Evolutionary conservation across 2,113 vertebrate genomes (phyloP), one percentile per base, ranked within the genome.

Genomic region (Archocentrus centrarchus): DNA sequence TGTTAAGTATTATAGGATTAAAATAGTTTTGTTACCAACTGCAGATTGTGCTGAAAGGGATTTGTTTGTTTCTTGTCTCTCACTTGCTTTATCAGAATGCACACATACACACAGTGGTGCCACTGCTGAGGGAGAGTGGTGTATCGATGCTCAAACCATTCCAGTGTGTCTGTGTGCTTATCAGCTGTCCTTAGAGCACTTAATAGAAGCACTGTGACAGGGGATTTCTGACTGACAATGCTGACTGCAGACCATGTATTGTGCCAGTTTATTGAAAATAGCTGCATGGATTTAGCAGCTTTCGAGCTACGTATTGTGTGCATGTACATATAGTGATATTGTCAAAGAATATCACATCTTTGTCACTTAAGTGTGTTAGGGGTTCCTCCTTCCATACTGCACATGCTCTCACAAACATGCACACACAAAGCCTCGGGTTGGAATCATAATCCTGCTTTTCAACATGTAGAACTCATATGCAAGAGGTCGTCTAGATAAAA

Each of bases 1-100:
- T 93, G 90, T 81, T 94, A 41, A 73, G 90, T 68, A 88, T 92
- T 90, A 90, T 66, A 79, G 86, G 86, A 92, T 93, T 91, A 86
- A 91, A 91, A 86, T 82, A 83, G 44, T 81, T 88, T 79, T 91
- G 90, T 84, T 79, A 85, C 85, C 39, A 58, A 76, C 32, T 85
- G 80, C 75, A 89, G 84, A 88, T 91, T 81, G 86, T 80, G 62
- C 82, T 79, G 76, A 89, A 81, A 70, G 47, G 76, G 75, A 85
- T 91, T 88, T 92, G 81, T 90, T 90, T 90, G 13, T 80, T 80
- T 87, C 63, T 77, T 55, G 32, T 79, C 15, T 50, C 11, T 73
- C 32, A 44, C 22, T 84, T 5, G 1, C 59, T 82, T 73, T 44
- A 41, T 75, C 70, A 64, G 22, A 78, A 78, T 59, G 30, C 59